Percentiles rank a stretch among this genome's conserved stretches.
Conservation (phyloP, 1,140 invertebrate species). For the Drosophila fuyamai region DNA sequence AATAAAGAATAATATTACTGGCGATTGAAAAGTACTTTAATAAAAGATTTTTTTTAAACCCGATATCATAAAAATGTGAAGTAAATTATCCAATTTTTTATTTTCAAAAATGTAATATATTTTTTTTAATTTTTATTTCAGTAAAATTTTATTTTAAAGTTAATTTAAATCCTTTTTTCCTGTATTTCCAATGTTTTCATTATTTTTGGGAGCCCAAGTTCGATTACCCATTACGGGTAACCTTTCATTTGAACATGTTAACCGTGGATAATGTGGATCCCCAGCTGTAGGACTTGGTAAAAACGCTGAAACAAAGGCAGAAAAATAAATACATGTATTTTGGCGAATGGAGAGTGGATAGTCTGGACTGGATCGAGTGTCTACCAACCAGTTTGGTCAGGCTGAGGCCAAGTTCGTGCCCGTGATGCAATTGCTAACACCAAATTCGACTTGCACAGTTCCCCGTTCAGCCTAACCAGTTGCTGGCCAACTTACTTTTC, state of each 20-base stretch:
- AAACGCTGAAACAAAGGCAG: constrained; percentile 60
- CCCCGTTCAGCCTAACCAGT: constrained; percentile 18
- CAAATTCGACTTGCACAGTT: constrained; percentile 69
- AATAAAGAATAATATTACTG: too few species aligned
- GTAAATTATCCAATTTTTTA: too few species aligned
- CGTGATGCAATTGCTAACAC: constrained; percentile 70
- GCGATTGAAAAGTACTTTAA: too few species aligned
- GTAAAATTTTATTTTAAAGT: background rate
- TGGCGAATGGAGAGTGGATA: constrained; percentile 12
- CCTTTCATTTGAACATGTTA: constrained; percentile 33
- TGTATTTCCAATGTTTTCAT: background rate
- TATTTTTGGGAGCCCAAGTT: constrained; percentile 8
- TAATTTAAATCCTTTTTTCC: constrained; percentile 1
- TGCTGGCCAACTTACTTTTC: constrained; percentile 86
- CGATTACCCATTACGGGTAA: background rate
- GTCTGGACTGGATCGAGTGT: constrained; percentile 16
- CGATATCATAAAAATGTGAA: too few species aligned
- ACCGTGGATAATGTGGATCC: constrained; percentile 69
- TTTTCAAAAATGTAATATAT: background rate
- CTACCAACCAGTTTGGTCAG: constrained; percentile 38
- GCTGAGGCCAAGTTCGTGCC: constrained; percentile 67
- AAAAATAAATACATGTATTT: constrained; percentile 7
- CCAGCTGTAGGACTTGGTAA: constrained; percentile 80
- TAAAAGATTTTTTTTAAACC: too few species aligned
- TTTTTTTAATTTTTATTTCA: background rate